Evolutionary conservation across 2,888 invertebrate species (phyloP).

Genomic region (Periphyllus acericola): DNA sequence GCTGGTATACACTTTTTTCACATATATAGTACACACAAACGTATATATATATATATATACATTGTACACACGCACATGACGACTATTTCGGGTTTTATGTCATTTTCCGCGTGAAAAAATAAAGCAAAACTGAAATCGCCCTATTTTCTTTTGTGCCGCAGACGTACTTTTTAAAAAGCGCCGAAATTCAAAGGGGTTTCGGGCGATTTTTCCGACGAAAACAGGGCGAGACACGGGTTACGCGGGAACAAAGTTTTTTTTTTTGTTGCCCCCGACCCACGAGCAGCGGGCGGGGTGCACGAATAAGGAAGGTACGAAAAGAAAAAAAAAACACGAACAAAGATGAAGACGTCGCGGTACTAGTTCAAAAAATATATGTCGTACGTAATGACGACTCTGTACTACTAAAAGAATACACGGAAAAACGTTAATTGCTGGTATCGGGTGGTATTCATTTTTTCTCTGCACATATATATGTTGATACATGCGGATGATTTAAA

Average conservation of each 20-base stretch:
- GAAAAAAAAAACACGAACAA: not conserved
- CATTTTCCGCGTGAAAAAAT: constrained; percentile 53
- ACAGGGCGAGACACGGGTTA: not conserved
- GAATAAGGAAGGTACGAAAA: not conserved
- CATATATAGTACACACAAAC: not conserved
- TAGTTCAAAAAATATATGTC: not conserved
- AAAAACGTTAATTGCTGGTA: not conserved
- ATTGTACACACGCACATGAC: not conserved
- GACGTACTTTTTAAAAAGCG: constrained; percentile 3
- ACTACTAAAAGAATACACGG: not conserved
- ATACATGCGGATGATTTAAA: no score
- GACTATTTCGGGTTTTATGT: constrained; percentile 51
- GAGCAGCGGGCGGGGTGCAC: not conserved
- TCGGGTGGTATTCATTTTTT: no score
- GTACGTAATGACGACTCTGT: not conserved
- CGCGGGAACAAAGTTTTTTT: not conserved
- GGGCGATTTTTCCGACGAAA: not conserved
- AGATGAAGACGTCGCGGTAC: not conserved
- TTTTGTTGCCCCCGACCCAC: not conserved
- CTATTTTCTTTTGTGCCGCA: constrained; percentile 32
- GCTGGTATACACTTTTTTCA: not conserved
- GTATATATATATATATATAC: no score
- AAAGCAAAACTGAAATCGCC: constrained; percentile 53
- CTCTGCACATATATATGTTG: no score
- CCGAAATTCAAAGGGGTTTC: constrained; percentile 1